Conservation (phyloP, 2,113 vertebrate species). For the Eurypyga helias region DNA sequence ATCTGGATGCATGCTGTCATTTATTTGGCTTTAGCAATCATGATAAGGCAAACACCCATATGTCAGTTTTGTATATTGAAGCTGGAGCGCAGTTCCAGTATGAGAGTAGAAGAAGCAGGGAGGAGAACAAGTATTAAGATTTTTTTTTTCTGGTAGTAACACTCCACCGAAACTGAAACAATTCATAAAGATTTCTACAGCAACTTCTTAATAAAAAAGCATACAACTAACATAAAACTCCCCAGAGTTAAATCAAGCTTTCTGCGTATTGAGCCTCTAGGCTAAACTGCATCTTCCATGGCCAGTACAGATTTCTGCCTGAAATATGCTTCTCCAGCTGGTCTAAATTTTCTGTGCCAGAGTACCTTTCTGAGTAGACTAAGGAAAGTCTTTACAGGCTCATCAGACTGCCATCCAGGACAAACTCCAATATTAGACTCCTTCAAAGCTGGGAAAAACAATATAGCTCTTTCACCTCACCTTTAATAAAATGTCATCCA, state of each 20-base stretch:
- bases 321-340: neutral
- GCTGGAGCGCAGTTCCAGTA: neutral
- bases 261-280: neutral
- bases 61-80: neutral
- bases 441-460: neutral
- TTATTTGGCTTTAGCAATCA: neutral
- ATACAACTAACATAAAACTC: neutral
- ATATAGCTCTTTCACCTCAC: neutral
- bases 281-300: neutral
- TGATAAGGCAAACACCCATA: neutral
- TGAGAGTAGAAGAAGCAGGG: neutral
- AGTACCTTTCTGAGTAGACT: neutral
- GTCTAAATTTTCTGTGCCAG: neutral
- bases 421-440: neutral
- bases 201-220: neutral
- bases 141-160: neutral
- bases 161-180: neutral
- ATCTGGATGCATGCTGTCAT: neutral
- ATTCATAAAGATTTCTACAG: neutral
- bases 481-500: neutral
- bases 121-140: neutral
- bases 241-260: neutral
- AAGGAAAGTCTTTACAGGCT: neutral
- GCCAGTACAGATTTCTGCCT: neutral
- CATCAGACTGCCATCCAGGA: neutral